Evolutionary conservation across 2,797 vertebrate genomes (phyloP), one percentile per base, ranked within the genome.

Genomic region (Pogoniulus pusillus): DNA sequence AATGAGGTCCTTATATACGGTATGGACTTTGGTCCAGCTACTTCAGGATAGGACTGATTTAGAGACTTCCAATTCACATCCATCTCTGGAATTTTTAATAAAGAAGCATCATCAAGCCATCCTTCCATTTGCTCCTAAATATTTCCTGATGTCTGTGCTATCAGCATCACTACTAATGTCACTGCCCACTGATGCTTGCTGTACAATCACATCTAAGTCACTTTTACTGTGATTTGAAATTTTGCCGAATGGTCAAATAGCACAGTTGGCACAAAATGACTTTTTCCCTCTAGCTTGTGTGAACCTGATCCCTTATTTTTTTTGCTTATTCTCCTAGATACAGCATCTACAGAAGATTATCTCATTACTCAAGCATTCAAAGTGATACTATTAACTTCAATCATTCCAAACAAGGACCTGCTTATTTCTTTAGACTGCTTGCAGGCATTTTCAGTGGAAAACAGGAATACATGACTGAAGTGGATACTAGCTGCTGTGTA

Each of bases 181-280:
- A 75, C 51, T 60, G 64, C 51, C 37, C 47, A 66, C 12, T 10
- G 8, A 74, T 7, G 16, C 9, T 39, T 66, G 58, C 34, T 29
- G 8, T 29, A 80, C 26, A 82, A 65, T 16, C 12, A 74, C 6
- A 7, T 16, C 37, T 49, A 70, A 72, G 30, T 51, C n/a, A 37
- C 20, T 74, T 74, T n/a, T 55, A 77, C 10, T 49, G 22, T 35
- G 39, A 71, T 62, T 20, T 57, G 19, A 55, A 72, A 37, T 90
- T 93, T 19, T 78, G 41, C 68, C 75, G 9, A 27, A 35, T 5
- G 15, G n/a, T 16, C 47, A 80, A 58, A 39, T 2, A 65, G 34
- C 37, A 76, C 1, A 13, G n/a, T 1, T 89, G 23, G 72, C 30
- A 76, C 5, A 9, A 0, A 0, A 27, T 57, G 41, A 81, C 27